Percentiles rank a stretch among this genome's conserved stretches.
Conservation (phyloP, 2,797 vertebrate species). For the Spheniscus humboldti region DNA sequence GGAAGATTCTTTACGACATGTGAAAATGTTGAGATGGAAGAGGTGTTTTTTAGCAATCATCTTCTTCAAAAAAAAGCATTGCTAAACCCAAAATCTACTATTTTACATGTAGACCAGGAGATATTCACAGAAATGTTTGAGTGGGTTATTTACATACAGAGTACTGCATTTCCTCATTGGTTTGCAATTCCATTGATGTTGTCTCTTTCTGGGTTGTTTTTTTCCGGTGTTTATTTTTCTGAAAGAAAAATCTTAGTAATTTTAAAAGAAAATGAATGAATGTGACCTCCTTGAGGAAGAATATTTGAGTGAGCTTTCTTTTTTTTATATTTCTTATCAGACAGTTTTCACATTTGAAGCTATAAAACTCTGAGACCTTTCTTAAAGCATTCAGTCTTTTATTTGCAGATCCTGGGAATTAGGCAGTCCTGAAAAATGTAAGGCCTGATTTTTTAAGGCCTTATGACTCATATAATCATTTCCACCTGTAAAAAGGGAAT, state of each 20-base stretch:
- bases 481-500: not conserved
- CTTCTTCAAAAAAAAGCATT: not conserved
- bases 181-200: not conserved
- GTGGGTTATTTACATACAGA: not conserved
- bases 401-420: not conserved
- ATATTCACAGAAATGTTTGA: not conserved
- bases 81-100: not conserved
- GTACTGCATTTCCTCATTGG: not conserved
- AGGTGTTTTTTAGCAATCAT: not conserved
- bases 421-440: not conserved
- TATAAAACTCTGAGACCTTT: not conserved
- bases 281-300: not conserved
- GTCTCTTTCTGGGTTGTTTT: accelerated
- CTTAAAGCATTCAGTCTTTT: not conserved
- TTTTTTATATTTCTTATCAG: not conserved
- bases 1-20: not conserved
- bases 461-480: not conserved
- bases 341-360: not conserved
- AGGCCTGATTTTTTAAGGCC: not conserved
- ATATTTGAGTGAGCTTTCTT: not conserved
- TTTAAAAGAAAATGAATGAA: not conserved
- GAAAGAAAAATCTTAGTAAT: not conserved
- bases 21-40: not conserved
- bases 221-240: not conserved
- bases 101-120: not conserved